phyloP scores from a whole-genome alignment of 2,797 vertebrate species.

The Megalops cyprinoides region DNA sequence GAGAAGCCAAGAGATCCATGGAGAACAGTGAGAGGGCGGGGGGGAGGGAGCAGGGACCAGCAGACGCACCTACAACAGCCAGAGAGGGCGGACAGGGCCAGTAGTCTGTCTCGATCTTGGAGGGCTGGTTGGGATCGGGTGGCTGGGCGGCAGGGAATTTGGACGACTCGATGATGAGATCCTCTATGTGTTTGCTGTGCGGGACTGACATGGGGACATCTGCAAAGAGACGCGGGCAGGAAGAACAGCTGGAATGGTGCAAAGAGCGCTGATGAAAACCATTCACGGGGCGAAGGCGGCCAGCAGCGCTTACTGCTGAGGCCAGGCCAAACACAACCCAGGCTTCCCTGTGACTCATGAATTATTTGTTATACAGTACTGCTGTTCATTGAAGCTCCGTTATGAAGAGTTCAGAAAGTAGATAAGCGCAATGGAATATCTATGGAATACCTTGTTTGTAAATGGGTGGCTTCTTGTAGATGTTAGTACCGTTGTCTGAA shows the following conservation, averaged over 20 bases:
- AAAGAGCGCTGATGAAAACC: not conserved
- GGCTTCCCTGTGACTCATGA: not conserved
- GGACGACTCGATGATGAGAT: constrained; percentile 89
- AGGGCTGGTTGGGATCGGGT: constrained; percentile 80
- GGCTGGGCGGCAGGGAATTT: constrained; percentile 85
- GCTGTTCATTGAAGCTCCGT: not conserved
- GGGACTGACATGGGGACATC: constrained; percentile 66
- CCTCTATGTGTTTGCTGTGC: constrained; percentile 86
- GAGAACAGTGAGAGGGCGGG: not conserved
- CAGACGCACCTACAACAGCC: constrained; percentile 81
- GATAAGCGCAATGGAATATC: not conserved
- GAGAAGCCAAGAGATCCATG: not conserved
- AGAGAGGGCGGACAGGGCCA: constrained; percentile 85
- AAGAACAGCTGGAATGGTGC: constrained; percentile 4
- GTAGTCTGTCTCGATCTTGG: constrained; percentile 87
- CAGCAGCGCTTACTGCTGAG: not conserved
- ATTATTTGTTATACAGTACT: not conserved
- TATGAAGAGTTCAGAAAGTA: not conserved
- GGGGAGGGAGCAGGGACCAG: not conserved
- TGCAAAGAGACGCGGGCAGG: constrained; percentile 46
- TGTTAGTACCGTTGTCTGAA: constrained; percentile 83
- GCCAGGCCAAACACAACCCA: constrained; percentile 13
- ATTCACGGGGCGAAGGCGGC: not conserved
- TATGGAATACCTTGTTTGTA: constrained; percentile 79
- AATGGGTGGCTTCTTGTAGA: constrained; percentile 94